Percentiles rank a stretch among this genome's conserved stretches.
These are phyloP conservation scores for Ectemnius cavifrons DNA, from an alignment of 2,888 invertebrate species.

Conservation along the genomic window DNA sequence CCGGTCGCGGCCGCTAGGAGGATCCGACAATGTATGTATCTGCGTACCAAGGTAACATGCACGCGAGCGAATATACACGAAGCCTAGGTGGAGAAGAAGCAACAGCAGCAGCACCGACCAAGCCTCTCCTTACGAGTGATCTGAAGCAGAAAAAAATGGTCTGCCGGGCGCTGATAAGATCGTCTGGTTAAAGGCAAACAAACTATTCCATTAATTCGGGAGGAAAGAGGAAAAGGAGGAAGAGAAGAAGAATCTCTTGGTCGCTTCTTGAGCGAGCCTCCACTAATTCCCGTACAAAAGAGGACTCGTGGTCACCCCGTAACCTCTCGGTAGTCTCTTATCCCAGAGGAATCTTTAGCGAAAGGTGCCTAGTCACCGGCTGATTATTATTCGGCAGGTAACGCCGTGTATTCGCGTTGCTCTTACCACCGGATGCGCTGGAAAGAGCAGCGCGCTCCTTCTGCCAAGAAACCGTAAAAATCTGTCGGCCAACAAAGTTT, in stretches of 20 bases:
- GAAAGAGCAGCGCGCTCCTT: conserved; percentile 43
- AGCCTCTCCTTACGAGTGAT: conserved; percentile 58
- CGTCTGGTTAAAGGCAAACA: conserved; percentile 63
- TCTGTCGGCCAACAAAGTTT: conserved; percentile 2
- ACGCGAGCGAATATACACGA: conserved; percentile 21
- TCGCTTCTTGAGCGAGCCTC: conserved; percentile 11
- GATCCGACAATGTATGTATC: conserved; percentile 29
- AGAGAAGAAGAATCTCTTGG: not conserved
- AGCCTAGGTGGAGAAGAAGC: not conserved
- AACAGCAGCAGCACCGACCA: conserved; percentile 17
- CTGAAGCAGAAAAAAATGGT: conserved; percentile 64
- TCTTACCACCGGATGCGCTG: conserved; percentile 45
- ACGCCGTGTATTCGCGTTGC: not conserved
- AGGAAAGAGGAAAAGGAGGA: conserved; percentile 48
- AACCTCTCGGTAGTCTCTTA: conserved; percentile 1
- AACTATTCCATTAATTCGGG: conserved; percentile 64
- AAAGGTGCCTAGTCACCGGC: conserved; percentile 48
- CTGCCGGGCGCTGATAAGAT: conserved; percentile 59
- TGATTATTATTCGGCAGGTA: conserved; percentile 52
- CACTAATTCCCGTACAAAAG: conserved; percentile 28
- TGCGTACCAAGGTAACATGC: conserved; percentile 27
- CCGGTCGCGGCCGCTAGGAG: conserved; percentile 47
- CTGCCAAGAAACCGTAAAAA: conserved; percentile 47
- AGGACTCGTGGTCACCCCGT: not conserved
- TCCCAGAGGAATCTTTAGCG: conserved; percentile 38